A percentile compares a stretch with the other conserved stretches of the same genome.
phyloP scores from a whole-genome alignment of 2,113 vertebrate species.

The Casuarius casuarius region DNA sequence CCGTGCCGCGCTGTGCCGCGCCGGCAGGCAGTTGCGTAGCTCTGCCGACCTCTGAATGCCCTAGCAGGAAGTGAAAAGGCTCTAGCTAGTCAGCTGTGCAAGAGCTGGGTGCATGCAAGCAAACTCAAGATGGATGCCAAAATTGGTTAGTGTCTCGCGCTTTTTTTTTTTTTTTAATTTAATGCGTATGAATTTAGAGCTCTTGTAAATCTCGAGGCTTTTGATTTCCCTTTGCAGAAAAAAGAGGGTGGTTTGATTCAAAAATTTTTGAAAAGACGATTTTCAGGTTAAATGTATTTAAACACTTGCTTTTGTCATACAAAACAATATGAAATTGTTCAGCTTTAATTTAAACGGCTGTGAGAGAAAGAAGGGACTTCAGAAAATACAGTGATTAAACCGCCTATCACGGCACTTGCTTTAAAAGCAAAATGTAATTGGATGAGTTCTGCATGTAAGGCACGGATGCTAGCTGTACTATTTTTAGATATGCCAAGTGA shows the following conservation, averaged over 20 bases:
- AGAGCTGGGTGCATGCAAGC: constrained; percentile 62
- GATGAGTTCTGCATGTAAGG: constrained; percentile 74
- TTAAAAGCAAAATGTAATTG: constrained; percentile 68
- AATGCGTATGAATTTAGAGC: rapidly evolving
- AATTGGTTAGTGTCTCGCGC: constrained; percentile 80
- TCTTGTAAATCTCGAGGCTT: neutral
- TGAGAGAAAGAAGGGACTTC: neutral
- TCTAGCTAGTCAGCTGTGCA: constrained; percentile 38
- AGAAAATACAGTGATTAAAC: neutral
- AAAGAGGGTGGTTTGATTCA: neutral
- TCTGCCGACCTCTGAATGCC: constrained; percentile 38
- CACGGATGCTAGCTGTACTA: constrained; percentile 76
- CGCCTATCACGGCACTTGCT: neutral
- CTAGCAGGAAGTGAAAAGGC: constrained; percentile 73
- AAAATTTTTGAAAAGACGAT: neutral
- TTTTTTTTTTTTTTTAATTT: neutral
- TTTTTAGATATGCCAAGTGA: constrained; percentile 87
- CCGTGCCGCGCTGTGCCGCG: neutral
- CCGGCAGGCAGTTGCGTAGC: constrained; percentile 25
- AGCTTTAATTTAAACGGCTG: neutral
- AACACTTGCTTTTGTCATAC: neutral
- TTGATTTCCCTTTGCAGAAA: neutral
- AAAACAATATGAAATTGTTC: rapidly evolving
- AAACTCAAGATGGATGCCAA: constrained; percentile 90
- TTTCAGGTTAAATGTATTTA: neutral